Base-by-base conservation (phyloP, 2,888 invertebrate genomes). In the Rhagium mordax region DNA sequence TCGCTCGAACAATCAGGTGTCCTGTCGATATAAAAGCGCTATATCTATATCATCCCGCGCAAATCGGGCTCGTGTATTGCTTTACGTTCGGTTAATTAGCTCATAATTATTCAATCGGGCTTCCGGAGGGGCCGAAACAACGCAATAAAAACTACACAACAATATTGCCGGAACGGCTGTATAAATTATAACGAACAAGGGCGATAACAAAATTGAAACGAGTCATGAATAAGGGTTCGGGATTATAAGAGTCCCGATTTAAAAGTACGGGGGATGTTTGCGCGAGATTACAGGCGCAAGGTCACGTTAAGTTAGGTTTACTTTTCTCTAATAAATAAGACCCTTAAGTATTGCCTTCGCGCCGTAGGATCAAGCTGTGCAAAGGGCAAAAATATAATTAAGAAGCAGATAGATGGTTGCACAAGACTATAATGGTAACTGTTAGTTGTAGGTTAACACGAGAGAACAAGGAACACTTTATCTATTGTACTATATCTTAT, bases 161-260 rank as follows among this genome's bases (percentile, higher is more conserved):
- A 76, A 72, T 72, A 74, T 70, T 70, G 60, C 61, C 64, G 60
- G 61, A 62, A 53, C 59, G 41, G 41, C 51, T 21, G 72, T 49
- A 74, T 78, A 74, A 75, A 71, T 76, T 72, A 74, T 73, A 78
- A 75, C 68, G 70, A 71, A 76, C 69, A 67, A 71, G 72, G 72
- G 64, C 74, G 74, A 74, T 76, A 79, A 70, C 75, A 72, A 78
- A 81, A 79, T 78, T 73, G 76, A 75, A 75, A 75, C 79, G 65
- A 62, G 74, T 78, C 81, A 80, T 81, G 82, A 82, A 82, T 82
- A 79, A 78, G 79, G 80, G 79, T 76, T 74, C 24, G 64, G 78
- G 82, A 81, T 82, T 81, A 82, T 72, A 75, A 81, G 79, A 80
- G 76, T 78, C 75, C 76, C 70, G 76, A 78, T 78, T 79, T 78